Evolutionary conservation across 2,797 vertebrate species (phyloP), one percentile per base, ranked within the genome.

Genomic region (Epinephelus malabaricus): DNA sequence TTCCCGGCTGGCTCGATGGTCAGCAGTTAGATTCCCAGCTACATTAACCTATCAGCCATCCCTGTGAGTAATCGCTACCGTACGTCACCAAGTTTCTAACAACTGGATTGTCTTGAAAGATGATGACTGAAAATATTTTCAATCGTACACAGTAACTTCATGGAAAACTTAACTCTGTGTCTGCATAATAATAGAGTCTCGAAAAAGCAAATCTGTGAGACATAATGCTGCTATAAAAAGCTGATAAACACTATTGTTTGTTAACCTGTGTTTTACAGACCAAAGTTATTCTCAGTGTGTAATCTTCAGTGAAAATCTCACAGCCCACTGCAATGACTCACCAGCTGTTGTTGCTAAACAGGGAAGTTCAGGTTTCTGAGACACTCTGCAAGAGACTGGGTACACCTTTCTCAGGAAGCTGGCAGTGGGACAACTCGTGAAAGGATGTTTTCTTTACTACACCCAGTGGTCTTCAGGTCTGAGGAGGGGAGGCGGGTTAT

Each of bases 361-460:
- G 86, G 86, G 90, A 93, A 90, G 86, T 89, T 93, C 81, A 85
- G 71, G 85, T 89, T 40, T 88, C 86, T 86, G 69, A 85, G 66
- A 83, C 66, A 11, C 56, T 76, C 50, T 80, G 53, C 40, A 19
- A 59, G 78, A 69, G 70, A 76, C 80, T 74, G 80, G 73, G 65
- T 88, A 79, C 82, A 90, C 84, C 91, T 92, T 90, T 90, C 66
- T 72, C 78, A 92, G 92, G 91, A 95, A 93, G 79, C 88, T 92
- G 94, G 90, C 90, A 87, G 86, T 66, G 60, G 79, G 73, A 87
- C 88, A 85, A 86, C 79, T 81, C 34, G 27, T 70, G 66, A 89
- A 88, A 94, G 93, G 93, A 95, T 94, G 92, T 94, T 95, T 93
- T 94, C 86, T 86, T 95, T 94, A 86, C 88, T 87, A 87, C 86